Evolutionary conservation across 1,140 invertebrate species (phyloP), one percentile per base, ranked within the genome.

Genomic region (Octopus bimaculoides): DNA sequence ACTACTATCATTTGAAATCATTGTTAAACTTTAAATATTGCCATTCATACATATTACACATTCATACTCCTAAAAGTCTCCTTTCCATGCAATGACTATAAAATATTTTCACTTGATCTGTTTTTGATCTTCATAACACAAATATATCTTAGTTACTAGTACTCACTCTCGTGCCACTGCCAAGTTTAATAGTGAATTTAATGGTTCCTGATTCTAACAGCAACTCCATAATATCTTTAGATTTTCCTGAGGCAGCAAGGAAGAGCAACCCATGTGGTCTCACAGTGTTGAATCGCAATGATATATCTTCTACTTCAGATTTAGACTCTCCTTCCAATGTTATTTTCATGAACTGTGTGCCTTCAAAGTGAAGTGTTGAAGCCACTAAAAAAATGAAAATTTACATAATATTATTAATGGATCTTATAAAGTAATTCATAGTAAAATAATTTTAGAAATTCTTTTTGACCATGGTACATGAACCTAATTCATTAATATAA

Each of bases 221-320:
- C 77, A 98, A 91, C 89, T 96, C 95, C 77, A 98, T 92, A 56
- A 94, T 92, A 88, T 97, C 96, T 6, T 93, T 92, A 0, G 94
- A 94, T 84, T 94, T 93, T 73, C 95, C 93, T 0, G 94, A 93
- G 69, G 93, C 82, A 53, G 89, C 89, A 52, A 88, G 82, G 79
- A 91, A 86, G 4, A 92, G 84, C 20, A 92, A 85, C 52, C 91
- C 90, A 82, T 85, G 91, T 0, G 95, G 93, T 84, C 94, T 92
- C 12, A 92, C 93, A 5, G 97, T 98, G 83, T 94, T 93, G 89
- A 99, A 98, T 55, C 97, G 92, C 26, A 99, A 90, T 52, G 94
- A 92, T 55, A 99, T 92, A 87, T 98, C 96, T 89, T 99, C 97
- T 0, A 96, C 96, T 90, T 98, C 96, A 0, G 95, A 97, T 79